These are phyloP conservation scores for Struthidea cinerea DNA, from an alignment of 2,113 vertebrate species.

Conservation along the genomic window DNA sequence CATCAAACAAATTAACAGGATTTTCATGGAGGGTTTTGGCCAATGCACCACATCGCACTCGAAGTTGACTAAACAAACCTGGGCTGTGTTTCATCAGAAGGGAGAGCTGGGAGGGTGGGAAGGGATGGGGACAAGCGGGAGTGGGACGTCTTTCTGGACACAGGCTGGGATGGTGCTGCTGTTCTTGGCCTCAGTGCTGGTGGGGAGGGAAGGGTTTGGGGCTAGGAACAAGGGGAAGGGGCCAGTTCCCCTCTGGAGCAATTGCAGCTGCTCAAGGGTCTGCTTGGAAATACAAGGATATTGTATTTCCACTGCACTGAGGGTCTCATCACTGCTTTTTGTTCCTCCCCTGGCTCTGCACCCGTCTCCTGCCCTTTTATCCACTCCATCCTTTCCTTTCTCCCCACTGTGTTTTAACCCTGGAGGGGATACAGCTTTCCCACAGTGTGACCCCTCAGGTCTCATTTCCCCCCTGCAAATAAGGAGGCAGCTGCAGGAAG, in stretches of 20 bases:
- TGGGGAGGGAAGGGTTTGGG: neutral
- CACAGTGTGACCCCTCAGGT: accelerated
- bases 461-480: neutral
- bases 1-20: slow-evolving; percentile 62
- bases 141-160: neutral
- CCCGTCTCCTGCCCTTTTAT: neutral
- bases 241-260: neutral
- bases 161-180: neutral
- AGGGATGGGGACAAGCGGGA: neutral
- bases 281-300: accelerated
- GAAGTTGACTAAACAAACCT: slow-evolving; percentile 29
- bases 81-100: neutral
- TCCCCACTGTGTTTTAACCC: neutral
- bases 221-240: neutral
- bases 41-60: neutral
- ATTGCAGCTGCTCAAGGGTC: neutral
- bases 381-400: neutral
- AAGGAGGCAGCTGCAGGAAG: neutral
- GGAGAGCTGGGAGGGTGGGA: neutral
- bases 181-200: neutral
- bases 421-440: neutral
- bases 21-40: slow-evolving; percentile 37
- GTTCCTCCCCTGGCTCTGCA: neutral
- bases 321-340: neutral
- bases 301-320: no score